Conservation (phyloP, 2,888 invertebrate species). For the Meloe dianella region DNA sequence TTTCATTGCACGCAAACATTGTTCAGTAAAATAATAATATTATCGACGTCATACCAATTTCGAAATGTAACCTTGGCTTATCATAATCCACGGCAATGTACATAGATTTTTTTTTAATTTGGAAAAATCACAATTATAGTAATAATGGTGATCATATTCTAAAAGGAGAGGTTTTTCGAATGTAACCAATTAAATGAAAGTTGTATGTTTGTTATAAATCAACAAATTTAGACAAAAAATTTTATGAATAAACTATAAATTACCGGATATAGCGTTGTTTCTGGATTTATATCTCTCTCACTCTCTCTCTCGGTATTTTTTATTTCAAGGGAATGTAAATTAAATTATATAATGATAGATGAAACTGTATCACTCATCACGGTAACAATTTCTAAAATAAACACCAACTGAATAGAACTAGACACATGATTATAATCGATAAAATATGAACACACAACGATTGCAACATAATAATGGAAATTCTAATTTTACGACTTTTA, state of each 20-base stretch:
- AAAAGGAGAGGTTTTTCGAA: too few species aligned
- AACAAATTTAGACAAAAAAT: neutral
- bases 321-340: neutral
- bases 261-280: neutral
- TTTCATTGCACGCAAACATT: slow-evolving; percentile 36
- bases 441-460: neutral
- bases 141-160: too few species aligned
- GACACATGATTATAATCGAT: neutral
- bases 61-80: slow-evolving; percentile 6
- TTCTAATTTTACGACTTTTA: too few species aligned
- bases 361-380: neutral
- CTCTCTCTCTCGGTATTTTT: neutral
- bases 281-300: neutral
- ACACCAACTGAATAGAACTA: neutral
- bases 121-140: neutral
- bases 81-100: slow-evolving; percentile 4
- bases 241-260: neutral
- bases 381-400: neutral
- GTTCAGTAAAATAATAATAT: slow-evolving; percentile 20
- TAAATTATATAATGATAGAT: neutral
- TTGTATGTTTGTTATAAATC: too few species aligned
- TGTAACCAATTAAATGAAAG: too few species aligned
- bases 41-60: slow-evolving; percentile 13
- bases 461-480: too few species aligned
- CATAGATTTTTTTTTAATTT: neutral